Evolutionary conservation across 53 echinoderm and acorn worm genomes (phyloP).

Genomic region (Stichopus horrens): DNA sequence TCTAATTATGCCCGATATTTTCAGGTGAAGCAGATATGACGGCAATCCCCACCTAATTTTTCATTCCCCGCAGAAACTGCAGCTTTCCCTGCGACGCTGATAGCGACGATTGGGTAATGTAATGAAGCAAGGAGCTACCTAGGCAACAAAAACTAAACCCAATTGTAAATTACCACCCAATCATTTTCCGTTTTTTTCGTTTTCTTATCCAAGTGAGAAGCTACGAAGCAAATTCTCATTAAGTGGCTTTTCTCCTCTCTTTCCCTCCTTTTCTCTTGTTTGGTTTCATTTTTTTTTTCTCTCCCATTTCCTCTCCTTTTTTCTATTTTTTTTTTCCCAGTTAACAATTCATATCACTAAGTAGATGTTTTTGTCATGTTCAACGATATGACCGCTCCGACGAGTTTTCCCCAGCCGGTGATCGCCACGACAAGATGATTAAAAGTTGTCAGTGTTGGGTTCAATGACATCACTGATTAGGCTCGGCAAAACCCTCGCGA

Average conservation of each 20-base stretch:
- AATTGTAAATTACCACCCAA: slow-evolving; percentile 32
- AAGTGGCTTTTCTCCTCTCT: slow-evolving; percentile 19
- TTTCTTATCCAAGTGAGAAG: neutral
- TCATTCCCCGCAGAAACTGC: neutral
- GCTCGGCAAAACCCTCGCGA: slow-evolving; percentile 21
- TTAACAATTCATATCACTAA: slow-evolving; percentile 19
- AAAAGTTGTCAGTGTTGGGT: slow-evolving; percentile 40
- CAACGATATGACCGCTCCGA: slow-evolving; percentile 10
- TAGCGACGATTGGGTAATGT: neutral
- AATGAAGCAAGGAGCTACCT: neutral
- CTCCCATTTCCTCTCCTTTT: neutral
- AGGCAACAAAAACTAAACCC: neutral
- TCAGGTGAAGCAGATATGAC: neutral
- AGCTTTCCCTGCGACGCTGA: neutral
- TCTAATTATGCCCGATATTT: neutral
- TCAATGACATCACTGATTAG: slow-evolving; percentile 45
- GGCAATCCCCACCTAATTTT: neutral
- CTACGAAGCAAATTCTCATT: slow-evolving; percentile 28
- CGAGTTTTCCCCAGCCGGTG: slow-evolving; percentile 39
- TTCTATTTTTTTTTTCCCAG: neutral
- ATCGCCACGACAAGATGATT: slow-evolving; percentile 37
- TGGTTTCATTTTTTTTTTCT: neutral
- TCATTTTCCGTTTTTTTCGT: neutral
- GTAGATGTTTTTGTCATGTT: slow-evolving; percentile 18
- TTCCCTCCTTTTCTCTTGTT: neutral